phyloP scores from a whole-genome alignment of 2,888 invertebrate species.

The Mystacides longicornis region DNA sequence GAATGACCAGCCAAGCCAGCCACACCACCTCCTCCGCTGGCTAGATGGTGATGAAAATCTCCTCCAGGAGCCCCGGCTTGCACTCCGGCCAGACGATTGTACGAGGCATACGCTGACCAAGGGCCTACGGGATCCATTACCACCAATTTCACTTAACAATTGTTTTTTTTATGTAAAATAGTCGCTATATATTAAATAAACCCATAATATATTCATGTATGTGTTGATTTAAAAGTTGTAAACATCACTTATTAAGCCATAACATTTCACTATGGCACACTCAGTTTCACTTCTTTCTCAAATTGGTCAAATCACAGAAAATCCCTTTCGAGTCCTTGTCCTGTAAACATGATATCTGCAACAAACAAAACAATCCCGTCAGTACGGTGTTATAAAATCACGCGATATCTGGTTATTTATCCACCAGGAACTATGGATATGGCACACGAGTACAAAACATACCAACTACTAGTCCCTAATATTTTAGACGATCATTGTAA shows the following conservation, averaged over 20 bases:
- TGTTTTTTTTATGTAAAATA: conserved; percentile 4
- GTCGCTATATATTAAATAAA: conserved; percentile 14
- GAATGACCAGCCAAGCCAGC: conserved; percentile 45
- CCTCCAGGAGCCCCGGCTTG: conserved; percentile 61
- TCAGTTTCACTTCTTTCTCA: conserved; percentile 10
- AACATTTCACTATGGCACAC: conserved; percentile 9
- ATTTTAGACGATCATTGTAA: not conserved
- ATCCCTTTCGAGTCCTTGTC: not conserved
- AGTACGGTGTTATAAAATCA: not conserved
- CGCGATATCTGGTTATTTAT: too few species aligned
- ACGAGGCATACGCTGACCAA: conserved; percentile 77
- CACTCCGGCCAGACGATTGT: conserved; percentile 71
- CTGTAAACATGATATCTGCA: conserved; percentile 15
- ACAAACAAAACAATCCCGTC: conserved; percentile 9
- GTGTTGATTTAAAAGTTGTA: too few species aligned
- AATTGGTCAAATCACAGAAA: conserved; percentile 2
- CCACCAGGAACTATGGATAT: too few species aligned
- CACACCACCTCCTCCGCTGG: conserved; percentile 45
- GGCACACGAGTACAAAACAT: not conserved
- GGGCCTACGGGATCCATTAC: conserved; percentile 87
- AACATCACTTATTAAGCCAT: conserved; percentile 19
- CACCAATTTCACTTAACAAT: conserved; percentile 33
- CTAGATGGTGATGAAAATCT: conserved; percentile 61
- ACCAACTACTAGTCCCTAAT: not conserved
- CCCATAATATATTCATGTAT: conserved; percentile 15